A percentile compares a stretch with the other conserved stretches of the same genome.
Conservation (phyloP, 2,797 vertebrate species). For the Pagetopsis macropterus region DNA sequence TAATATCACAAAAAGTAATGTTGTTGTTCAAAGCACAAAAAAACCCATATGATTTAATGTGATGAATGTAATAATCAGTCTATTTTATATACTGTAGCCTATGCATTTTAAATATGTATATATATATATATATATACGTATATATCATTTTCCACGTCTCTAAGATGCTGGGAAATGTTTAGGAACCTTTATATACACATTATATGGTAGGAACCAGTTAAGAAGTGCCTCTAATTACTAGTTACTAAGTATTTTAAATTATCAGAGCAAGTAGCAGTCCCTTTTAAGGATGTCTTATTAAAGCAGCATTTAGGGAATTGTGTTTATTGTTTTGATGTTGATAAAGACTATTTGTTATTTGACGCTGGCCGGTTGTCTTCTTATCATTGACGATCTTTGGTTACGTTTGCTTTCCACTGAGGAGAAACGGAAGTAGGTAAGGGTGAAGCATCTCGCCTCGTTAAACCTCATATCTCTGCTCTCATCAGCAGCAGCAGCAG, state of each 20-base stretch:
- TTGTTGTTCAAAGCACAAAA: no score
- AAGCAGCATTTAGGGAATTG: background rate
- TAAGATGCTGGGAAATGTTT: no score
- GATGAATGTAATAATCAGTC: no score
- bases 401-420: background rate
- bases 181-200: no score
- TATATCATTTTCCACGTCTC: no score
- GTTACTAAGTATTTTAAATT: background rate
- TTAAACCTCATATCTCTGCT: constrained; percentile 25
- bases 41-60: no score
- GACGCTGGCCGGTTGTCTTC: background rate
- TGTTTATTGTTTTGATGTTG: background rate
- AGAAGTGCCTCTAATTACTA: background rate
- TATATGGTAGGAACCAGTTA: background rate
- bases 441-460: constrained; percentile 43
- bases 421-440: constrained; percentile 39
- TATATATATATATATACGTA: no score
- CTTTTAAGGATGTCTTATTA: background rate
- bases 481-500: constrained; percentile 44
- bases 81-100: no score
- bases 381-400: constrained; percentile 48
- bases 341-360: background rate
- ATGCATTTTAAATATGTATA: no score
- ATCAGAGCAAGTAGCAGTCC: background rate
- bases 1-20: no score